phyloP scores from a whole-genome alignment of 2,888 invertebrate genomes.

The Ypsolopha scabrella region DNA sequence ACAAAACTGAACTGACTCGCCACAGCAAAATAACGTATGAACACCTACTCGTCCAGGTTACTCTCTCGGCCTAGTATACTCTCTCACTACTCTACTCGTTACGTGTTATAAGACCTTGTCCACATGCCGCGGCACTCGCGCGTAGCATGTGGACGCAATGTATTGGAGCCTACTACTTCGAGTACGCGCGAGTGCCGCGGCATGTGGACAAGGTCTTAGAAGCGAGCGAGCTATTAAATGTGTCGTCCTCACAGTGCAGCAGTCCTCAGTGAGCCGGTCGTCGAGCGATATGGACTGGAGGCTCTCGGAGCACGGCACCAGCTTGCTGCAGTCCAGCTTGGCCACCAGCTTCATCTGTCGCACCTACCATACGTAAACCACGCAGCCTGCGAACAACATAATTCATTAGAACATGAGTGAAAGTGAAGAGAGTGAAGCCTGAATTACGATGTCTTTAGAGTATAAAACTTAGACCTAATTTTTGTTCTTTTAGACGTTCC shows the following conservation, averaged over 20 bases:
- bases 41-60: too few species aligned
- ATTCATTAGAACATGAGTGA: neutral
- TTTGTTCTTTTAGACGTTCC: neutral
- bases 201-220: too few species aligned
- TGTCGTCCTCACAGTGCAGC: constrained; percentile 34
- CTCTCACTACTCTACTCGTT: too few species aligned
- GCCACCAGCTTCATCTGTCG: constrained; percentile 75
- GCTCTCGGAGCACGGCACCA: constrained; percentile 93
- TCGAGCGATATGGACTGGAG: constrained; percentile 92
- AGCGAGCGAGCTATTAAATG: neutral
- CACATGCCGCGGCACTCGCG: too few species aligned
- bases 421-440: neutral
- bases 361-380: constrained; percentile 90
- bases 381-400: constrained; percentile 71
- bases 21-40: too few species aligned
- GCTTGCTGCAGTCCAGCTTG: constrained; percentile 90
- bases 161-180: too few species aligned
- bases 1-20: too few species aligned
- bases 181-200: too few species aligned
- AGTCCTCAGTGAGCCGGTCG: constrained; percentile 81
- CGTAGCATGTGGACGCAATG: too few species aligned
- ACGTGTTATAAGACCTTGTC: too few species aligned
- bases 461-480: neutral
- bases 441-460: neutral
- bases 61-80: too few species aligned